phyloP scores from a whole-genome alignment of 2,888 invertebrate genomes.

The Cryptocheilus praepositus region DNA sequence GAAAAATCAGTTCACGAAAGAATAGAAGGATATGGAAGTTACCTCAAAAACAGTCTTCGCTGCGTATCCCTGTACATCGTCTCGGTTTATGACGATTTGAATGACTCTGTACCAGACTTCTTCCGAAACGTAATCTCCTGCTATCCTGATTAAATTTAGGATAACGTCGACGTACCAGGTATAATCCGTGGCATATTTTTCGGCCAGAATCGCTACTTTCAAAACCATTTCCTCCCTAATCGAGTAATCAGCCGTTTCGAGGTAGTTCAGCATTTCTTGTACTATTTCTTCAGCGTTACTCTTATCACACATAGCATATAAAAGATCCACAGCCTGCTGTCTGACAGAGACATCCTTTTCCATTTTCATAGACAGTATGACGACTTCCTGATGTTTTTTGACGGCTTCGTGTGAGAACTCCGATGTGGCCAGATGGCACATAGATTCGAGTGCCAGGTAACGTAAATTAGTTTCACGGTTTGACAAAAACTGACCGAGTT shows the following conservation, averaged over 20 bases:
- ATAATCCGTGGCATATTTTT: conserved; percentile 99
- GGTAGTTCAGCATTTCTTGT: conserved; percentile 98
- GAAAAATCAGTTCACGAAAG: conserved; percentile 7
- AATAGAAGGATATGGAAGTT: conserved; percentile 35
- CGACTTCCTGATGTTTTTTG: conserved; percentile 99
- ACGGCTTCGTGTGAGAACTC: conserved; percentile 99
- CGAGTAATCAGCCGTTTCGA: conserved; percentile 99
- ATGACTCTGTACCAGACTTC: conserved; percentile 99
- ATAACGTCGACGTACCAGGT: conserved; percentile 99
- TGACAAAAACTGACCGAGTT: conserved; percentile 97
- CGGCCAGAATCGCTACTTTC: conserved; percentile 98
- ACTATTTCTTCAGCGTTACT: conserved; percentile 99
- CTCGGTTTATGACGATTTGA: conserved; percentile 99
- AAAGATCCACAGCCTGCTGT: conserved; percentile 97
- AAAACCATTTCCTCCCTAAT: conserved; percentile 99
- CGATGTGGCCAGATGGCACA: conserved; percentile 99
- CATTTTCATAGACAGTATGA: conserved; percentile 99
- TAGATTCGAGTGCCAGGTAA: conserved; percentile 98
- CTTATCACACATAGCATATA: conserved; percentile 99
- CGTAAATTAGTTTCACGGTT: conserved; percentile 98
- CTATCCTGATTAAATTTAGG: conserved; percentile 98
- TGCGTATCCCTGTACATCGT: conserved; percentile 99
- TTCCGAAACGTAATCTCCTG: conserved; percentile 99
- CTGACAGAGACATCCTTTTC: conserved; percentile 98
- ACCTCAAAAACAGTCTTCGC: conserved; percentile 99